Base-by-base conservation (phyloP, 2,888 invertebrate species). In the Sylvicola cinctus region DNA sequence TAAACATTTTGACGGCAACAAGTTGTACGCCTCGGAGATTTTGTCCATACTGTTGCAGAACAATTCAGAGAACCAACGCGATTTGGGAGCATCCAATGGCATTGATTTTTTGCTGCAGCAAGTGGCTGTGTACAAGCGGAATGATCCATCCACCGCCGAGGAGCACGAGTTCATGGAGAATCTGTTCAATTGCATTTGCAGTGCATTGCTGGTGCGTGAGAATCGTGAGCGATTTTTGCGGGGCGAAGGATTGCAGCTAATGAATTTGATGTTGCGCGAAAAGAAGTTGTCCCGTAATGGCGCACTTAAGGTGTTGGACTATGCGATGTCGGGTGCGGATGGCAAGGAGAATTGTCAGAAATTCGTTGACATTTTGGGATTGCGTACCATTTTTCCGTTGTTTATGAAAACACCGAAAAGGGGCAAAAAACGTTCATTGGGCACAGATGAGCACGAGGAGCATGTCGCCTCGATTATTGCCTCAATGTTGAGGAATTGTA, bases 81-180 rank as follows among this genome's bases (percentile, higher is more conserved):
- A 79, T 16, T 61, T 93, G 15, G 93, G 95, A n/a, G 84, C 87
- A 47, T 55, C 88, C 29, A 95, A 96, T 51, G 93, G 93, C 3
- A 93, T 96, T 46, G 98, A 99, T 63, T 80, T 90, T 25, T 60
- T 98, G 31, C 62, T 98, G 8, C 93, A 95, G 57, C 96, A 93
- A 52, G 62, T 95, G 41, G 91, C 93, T 44, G 78, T 83, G 48
- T 95, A 90, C 60, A 95, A 95, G 58, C 66, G 90, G 12, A 90
- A 93, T 50, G 93, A 95, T 61, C 95, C 95, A 0, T 65, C 66
- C 34, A 75, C 77, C 35, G 73, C 76, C 3, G 96, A 96, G 56
- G 98, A 99, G 54, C 79, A 85, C 47, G 98, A 98, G 58, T 79
- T 88, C 48, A 96, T 98, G 96, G 96, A 98, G 59, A 98, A 98